Evolutionary conservation across 92 coral and sea anemone genomes (phyloP).

Genomic region (Scolanthus callimorphus): DNA sequence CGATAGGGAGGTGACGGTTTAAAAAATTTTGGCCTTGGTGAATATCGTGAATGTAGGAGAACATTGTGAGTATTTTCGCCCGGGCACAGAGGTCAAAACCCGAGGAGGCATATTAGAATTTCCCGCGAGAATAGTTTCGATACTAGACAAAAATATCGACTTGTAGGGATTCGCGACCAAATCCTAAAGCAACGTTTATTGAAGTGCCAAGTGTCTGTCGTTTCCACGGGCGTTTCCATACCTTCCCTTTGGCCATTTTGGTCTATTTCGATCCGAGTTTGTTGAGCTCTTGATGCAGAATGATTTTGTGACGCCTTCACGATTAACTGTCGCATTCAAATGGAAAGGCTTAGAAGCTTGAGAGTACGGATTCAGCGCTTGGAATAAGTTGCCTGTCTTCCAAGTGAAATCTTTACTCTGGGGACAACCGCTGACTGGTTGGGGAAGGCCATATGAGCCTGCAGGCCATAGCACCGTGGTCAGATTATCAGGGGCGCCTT

Average conservation of each 20-base stretch:
- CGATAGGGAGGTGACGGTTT: too few relatives aligned
- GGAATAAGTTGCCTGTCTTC: conserved; percentile 14
- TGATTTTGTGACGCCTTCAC: conserved; percentile 8
- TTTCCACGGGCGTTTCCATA: too few relatives aligned
- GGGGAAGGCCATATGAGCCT: conserved; percentile 23
- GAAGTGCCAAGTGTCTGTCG: neutral
- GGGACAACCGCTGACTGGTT: conserved; percentile 27
- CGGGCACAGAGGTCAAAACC: too few relatives aligned
- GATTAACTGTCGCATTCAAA: conserved; percentile 2
- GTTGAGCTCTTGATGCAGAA: conserved; percentile 17
- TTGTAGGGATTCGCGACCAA: too few relatives aligned
- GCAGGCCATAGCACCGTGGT: conserved; percentile 24
- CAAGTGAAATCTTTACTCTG: conserved; percentile 4
- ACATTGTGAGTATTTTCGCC: too few relatives aligned
- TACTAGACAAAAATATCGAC: too few relatives aligned
- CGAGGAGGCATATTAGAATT: too few relatives aligned
- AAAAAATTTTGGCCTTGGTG: too few relatives aligned
- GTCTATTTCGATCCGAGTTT: conserved; percentile 1
- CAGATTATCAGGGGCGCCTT: too few relatives aligned
- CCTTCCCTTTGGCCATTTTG: conserved; percentile 25
- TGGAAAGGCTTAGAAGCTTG: conserved; percentile 9
- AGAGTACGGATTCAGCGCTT: conserved; percentile 1
- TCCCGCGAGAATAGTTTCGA: too few relatives aligned
- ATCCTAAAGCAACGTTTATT: neutral
- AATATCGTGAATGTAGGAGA: too few relatives aligned